A percentile compares a stretch with the other conserved stretches of the same genome.
These are phyloP conservation scores for Diabrotica undecimpunctata DNA, from an alignment of 1,140 invertebrate species.

Conservation along the genomic window DNA sequence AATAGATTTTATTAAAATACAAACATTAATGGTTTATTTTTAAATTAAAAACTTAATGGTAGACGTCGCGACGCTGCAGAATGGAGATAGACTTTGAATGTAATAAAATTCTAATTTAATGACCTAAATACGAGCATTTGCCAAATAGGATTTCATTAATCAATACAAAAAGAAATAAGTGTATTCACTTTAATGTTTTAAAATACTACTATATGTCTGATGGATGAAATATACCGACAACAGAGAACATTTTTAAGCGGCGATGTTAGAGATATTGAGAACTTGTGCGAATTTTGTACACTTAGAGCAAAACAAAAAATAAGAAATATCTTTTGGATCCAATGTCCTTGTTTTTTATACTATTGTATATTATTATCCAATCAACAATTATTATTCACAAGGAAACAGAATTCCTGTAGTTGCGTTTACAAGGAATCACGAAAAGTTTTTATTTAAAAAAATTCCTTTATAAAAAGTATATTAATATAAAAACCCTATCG, in stretches of 20 bases:
- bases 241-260: background rate
- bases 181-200: background rate
- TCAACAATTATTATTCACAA: no score
- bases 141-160: constrained; percentile 8
- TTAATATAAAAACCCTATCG: no score
- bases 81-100: background rate
- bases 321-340: no score
- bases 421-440: no score
- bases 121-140: constrained; percentile 6
- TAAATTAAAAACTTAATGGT: background rate
- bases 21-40: background rate
- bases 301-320: no score
- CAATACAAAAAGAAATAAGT: background rate
- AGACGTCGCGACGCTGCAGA: background rate
- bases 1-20: background rate
- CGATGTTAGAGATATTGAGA: background rate
- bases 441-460: no score
- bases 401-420: no score
- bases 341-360: no score
- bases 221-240: background rate
- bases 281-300: no score
- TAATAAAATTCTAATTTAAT: constrained; percentile 9
- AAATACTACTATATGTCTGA: background rate
- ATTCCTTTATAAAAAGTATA: no score
- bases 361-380: no score